phyloP scores from a whole-genome alignment of 2,888 invertebrate species.

The Chaetogeoica ovagalla region DNA sequence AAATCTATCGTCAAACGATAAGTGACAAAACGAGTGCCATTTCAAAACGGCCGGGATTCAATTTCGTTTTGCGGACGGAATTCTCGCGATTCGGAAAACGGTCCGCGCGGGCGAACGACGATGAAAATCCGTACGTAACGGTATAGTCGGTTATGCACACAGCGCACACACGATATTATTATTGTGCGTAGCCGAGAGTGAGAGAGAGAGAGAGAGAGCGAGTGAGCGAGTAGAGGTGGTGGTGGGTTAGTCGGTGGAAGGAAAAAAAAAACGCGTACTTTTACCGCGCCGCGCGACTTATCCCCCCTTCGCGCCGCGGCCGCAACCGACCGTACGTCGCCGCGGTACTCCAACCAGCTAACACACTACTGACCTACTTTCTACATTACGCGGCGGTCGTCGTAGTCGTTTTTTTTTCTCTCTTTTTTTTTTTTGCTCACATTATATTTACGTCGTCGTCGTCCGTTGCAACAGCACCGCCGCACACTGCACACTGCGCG shows the following conservation, averaged over 20 bases:
- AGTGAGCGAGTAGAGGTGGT: not conserved
- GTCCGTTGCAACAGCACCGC: not conserved
- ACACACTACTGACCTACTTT: constrained; percentile 53
- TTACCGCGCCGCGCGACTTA: constrained; percentile 31
- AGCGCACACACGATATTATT: no score
- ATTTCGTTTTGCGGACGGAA: no score
- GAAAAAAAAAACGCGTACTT: constrained; percentile 20
- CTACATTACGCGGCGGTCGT: constrained; percentile 14
- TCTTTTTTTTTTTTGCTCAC: not conserved
- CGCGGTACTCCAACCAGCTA: not conserved
- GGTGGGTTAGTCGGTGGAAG: not conserved
- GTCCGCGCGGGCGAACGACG: no score
- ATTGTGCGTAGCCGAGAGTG: no score
- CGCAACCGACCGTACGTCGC: not conserved
- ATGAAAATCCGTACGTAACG: no score
- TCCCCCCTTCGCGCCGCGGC: constrained; percentile 21
- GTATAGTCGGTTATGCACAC: no score
- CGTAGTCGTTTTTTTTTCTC: not conserved
- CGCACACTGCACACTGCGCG: not conserved
- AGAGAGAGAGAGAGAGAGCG: not conserved
- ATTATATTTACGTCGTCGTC: not conserved
- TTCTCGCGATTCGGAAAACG: no score
- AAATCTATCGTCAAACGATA: no score
- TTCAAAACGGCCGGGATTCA: no score
- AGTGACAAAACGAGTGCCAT: no score